Base-by-base conservation (phyloP, 2,888 invertebrate genomes). In the Elgonia sp. region DNA sequence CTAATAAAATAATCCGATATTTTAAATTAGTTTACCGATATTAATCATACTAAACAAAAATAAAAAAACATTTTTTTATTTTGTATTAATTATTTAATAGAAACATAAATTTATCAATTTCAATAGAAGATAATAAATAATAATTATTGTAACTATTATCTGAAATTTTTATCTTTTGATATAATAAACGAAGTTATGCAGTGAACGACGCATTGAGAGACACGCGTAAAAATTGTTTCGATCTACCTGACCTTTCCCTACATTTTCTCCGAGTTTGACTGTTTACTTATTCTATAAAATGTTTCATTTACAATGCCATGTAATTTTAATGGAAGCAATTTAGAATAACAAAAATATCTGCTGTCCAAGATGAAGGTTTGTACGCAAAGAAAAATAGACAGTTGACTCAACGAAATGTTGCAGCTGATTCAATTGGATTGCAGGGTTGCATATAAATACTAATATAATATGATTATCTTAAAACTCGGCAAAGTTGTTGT, bases 171-270 rank as follows among this genome's bases (percentile, higher is more conserved):
- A 46, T 46, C 46, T 46, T 46, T 46, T 14, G 4, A 29, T 46
- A 46, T 46, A 46, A 5, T 46, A 46, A 46, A 46, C 46, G 14
- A 46, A 46, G 46, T 46, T 46, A 46, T 46, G 46, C 46, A 7
- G 46, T 7, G 46, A 46, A 46, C 46, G 46, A 46, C 14, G 14
- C 46, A 46, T 46, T 46, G 46, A 12, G 46, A 7, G 39, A 20
- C 40, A n/a, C 40, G 40, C 39, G 65, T 40, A 40, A 65, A 65
- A 65, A 65, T 65, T 18, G 40, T 65, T 65, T n/a, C 21, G 40
- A 40, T 40, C 65, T 65, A 40, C 65, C 40, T 65, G 65, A 65
- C 65, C 39, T 65, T 65, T 18, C 40, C 40, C 40, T 16, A 40
- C 62, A 62, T 37, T 37, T 16, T 5, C 16, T 37, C 62, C 16